A percentile compares a stretch with the other conserved stretches of the same genome.
These are phyloP conservation scores for Clavelina lepadiformis DNA, from an alignment of 23 tunicate genomes.

Conservation along the genomic window DNA sequence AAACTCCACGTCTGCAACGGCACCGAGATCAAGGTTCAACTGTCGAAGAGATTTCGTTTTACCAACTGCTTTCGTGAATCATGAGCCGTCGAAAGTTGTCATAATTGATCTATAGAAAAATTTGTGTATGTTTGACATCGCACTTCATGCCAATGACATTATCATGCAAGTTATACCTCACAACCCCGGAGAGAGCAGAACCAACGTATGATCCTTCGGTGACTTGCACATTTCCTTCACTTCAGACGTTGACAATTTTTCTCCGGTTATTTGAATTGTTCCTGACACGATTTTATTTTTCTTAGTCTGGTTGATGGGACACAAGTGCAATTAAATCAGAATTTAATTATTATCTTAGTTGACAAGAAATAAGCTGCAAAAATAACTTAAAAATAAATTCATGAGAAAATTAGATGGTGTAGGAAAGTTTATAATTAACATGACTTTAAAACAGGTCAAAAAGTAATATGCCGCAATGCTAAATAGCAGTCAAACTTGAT, in stretches of 20 bases:
- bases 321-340: too few relatives aligned
- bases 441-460: too few relatives aligned
- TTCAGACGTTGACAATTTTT: constrained; percentile 32
- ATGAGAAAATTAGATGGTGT: too few relatives aligned
- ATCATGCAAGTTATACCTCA: constrained; percentile 17
- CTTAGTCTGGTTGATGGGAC: too few relatives aligned
- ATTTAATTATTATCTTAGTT: too few relatives aligned
- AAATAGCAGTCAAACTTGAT: too few relatives aligned
- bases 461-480: too few relatives aligned
- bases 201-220: constrained; percentile 15
- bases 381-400: too few relatives aligned
- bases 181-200: constrained; percentile 42
- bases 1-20: constrained; percentile 8
- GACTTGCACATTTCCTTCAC: constrained; percentile 39
- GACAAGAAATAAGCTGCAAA: too few relatives aligned
- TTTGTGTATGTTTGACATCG: too few relatives aligned
- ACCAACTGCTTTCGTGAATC: constrained; percentile 41
- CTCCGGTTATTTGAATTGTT: constrained; percentile 43
- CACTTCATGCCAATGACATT: too few relatives aligned
- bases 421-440: too few relatives aligned
- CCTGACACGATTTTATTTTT: constrained; percentile 1
- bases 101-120: constrained; percentile 36
- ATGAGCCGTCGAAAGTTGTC: constrained; percentile 8
- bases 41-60: constrained; percentile 23
- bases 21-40: constrained; percentile 48